A percentile compares a stretch with the other conserved stretches of the same genome.
Evolutionary conservation across 2,797 vertebrate genomes (phyloP).

Genomic region (Sarcoramphus papa): DNA sequence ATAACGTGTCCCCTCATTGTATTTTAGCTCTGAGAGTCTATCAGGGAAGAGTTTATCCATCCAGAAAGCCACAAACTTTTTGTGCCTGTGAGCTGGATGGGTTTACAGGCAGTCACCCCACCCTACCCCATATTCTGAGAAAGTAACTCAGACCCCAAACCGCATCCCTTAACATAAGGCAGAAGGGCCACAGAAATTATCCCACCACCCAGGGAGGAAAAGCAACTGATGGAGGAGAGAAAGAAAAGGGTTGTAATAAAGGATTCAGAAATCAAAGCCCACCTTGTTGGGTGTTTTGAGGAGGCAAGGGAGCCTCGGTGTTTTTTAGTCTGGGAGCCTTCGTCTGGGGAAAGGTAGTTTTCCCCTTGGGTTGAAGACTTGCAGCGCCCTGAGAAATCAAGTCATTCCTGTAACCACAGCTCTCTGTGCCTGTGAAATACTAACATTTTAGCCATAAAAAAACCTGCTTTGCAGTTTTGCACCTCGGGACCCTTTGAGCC

Average conservation of each 20-base stretch:
- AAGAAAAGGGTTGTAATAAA: not conserved
- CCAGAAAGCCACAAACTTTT: not conserved
- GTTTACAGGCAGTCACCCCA: not conserved
- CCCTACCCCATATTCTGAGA: too few species aligned
- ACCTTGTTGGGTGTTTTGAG: not conserved
- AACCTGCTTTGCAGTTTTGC: not conserved
- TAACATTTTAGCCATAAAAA: not conserved
- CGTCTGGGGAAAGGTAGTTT: not conserved
- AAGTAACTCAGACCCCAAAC: not conserved
- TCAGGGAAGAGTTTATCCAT: not conserved
- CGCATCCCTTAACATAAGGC: not conserved
- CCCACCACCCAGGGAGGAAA: not conserved
- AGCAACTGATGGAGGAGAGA: not conserved
- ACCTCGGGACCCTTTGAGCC: not conserved
- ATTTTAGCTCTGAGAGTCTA: not conserved
- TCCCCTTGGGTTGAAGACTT: too few species aligned
- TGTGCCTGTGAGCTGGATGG: not conserved
- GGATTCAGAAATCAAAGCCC: not conserved
- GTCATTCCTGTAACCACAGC: too few species aligned
- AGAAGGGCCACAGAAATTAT: not conserved
- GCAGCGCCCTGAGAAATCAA: not conserved
- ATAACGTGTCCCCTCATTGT: fast-evolving
- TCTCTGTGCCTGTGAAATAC: not conserved
- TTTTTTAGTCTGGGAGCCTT: not conserved
- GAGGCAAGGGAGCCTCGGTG: not conserved